Conservation (phyloP, 2,888 invertebrate species). For the Julus scandinavius region DNA sequence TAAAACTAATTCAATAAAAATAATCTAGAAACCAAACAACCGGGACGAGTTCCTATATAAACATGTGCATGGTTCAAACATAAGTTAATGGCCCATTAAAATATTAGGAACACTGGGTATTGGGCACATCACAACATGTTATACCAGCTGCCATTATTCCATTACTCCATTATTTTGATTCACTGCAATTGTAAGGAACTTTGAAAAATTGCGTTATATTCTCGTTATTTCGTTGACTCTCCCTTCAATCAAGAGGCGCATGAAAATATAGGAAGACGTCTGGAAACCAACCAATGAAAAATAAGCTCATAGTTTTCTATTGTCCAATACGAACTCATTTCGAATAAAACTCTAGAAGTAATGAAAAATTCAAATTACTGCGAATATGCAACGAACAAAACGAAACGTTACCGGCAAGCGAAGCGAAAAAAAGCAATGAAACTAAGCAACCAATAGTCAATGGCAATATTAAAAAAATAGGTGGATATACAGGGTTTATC, state of each 20-base stretch:
- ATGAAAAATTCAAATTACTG: neutral
- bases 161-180: neutral
- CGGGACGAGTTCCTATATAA: neutral
- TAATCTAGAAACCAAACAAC: neutral
- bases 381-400: neutral
- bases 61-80: neutral
- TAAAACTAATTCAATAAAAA: neutral
- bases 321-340: neutral
- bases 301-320: neutral
- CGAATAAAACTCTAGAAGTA: neutral
- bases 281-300: slow-evolving; percentile 29
- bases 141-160: neutral
- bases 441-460: slow-evolving; percentile 35
- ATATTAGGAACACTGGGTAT: neutral
- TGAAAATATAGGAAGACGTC: neutral
- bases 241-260: neutral
- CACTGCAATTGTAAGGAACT: slow-evolving; percentile 23
- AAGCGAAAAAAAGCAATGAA: slow-evolving; percentile 30
- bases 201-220: slow-evolving; percentile 23
- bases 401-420: slow-evolving; percentile 22
- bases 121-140: neutral
- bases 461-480: slow-evolving; percentile 1
- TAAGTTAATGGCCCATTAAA: neutral
- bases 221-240: neutral
- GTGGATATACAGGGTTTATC: slow-evolving; percentile 22